Evolutionary conservation across 2,888 invertebrate genomes (phyloP), one percentile per base, ranked within the genome.

Genomic region (Cecidostiba fungosa): DNA sequence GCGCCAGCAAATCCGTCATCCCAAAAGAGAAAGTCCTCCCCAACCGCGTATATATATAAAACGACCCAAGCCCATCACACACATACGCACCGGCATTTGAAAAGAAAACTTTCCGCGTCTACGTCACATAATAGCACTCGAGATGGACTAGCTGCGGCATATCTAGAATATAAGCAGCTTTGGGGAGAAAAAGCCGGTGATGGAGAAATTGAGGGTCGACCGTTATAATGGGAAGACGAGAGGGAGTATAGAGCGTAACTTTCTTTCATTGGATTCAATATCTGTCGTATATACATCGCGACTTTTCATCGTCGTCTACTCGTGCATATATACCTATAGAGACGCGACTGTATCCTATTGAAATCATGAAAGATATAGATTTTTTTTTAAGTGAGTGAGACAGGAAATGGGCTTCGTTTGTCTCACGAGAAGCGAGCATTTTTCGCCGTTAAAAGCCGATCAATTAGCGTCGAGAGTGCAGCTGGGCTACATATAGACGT

Each of bases 231-330:
- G 66, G 69, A 82, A n/a, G 23, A 59, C 54, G n/a, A 23, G 23
- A 6, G 54, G 8, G 54, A 1, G 47, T n/a, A n/a, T 8, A 54
- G 19, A 1, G 19, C 54, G 8, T 79, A 85, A 83, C 74, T 85
- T 83, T 85, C 79, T 69, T 85, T 85, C 72, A 73, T 77, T 85
- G 29, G 70, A 77, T 78, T 78, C 74, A 74, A 26, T 81, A 80
- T 80, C 59, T 62, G 66, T 12, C 66, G 23, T 29, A 36, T 39
- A 39, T 69, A n/a, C 36, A 70, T 70, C 43, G 66, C 19, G 69
- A 74, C 74, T 79, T 78, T 78, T 84, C 36, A 73, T 79, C 39
- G 26, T 74, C 84, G n/a, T n/a, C 66, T 74, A 80, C 23, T 73
- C 3, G 62, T 74, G 66, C 14, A 50, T 78, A 12, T 39, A 10